Conservation (phyloP, 2,113 vertebrate genomes). For the Odocoileus hemionus region DNA sequence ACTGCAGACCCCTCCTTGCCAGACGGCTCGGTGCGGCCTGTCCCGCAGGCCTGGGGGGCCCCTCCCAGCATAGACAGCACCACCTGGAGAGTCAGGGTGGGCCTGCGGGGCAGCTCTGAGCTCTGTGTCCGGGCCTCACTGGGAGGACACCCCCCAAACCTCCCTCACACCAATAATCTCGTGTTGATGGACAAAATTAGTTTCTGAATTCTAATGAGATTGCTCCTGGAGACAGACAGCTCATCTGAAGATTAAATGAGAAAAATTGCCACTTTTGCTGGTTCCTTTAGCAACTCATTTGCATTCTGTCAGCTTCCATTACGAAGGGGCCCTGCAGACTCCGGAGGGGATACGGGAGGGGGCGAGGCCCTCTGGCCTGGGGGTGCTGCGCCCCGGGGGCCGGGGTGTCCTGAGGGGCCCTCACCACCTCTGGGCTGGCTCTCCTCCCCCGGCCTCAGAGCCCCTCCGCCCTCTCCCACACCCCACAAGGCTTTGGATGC, state of each 20-base stretch:
- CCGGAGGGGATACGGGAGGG: conserved; percentile 81
- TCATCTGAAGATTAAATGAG: conserved; percentile 95
- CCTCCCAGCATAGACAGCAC: not conserved
- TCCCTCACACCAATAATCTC: conserved; percentile 84
- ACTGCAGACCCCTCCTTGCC: not conserved
- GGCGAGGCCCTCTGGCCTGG: conserved; percentile 74
- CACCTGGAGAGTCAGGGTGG: not conserved
- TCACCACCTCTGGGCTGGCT: fast-evolving
- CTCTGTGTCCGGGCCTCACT: not conserved
- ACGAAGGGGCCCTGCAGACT: conserved; percentile 79
- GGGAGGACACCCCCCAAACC: conserved; percentile 71
- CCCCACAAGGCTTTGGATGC: not conserved
- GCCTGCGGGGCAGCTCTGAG: fast-evolving
- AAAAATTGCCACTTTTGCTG: conserved; percentile 93
- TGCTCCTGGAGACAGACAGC: conserved; percentile 87
- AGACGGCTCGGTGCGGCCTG: fast-evolving
- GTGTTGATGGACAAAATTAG: conserved; percentile 85
- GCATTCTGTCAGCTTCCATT: conserved; percentile 97
- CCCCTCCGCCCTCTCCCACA: fast-evolving
- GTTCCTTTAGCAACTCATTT: conserved; percentile 96
- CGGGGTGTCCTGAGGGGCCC: fast-evolving
- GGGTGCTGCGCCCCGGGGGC: fast-evolving
- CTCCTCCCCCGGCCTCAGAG: fast-evolving
- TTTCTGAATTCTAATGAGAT: conserved; percentile 86
- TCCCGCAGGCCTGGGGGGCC: fast-evolving